Evolutionary conservation across 1,140 invertebrate genomes (phyloP), one percentile per base, ranked within the genome.

Genomic region (Bradysia coprophila): DNA sequence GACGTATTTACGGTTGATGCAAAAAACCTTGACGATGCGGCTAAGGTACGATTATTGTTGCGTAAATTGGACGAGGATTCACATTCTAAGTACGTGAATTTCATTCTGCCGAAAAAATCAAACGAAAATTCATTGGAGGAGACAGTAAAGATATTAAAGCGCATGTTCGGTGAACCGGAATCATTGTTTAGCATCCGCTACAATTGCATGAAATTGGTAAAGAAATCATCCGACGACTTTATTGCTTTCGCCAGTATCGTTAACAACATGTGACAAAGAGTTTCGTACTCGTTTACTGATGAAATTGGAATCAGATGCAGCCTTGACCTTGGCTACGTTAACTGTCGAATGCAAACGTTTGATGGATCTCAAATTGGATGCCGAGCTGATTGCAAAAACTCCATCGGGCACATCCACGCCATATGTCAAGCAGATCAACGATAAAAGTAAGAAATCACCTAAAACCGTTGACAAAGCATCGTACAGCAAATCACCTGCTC

Each of bases 181-280:
- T n/a, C n/a, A n/a, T n/a, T n/a, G n/a, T n/a, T n/a, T n/a, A n/a
- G n/a, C n/a, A n/a, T n/a, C n/a, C n/a, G n/a, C n/a, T n/a, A n/a
- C n/a, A 42, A 43, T n/a, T 45, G 44, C 20, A 22, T 45, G 11
- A 33, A 42, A 45, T 13, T 41, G 18, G 38, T 33, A 16, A 44
- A 44, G 41, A 11, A 20, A 6, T 6, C 16, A 6, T 11, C 2
- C 11, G 32, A 20, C n/a, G n/a, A n/a, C n/a, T n/a, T n/a, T n/a
- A n/a, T n/a, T n/a, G n/a, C n/a, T n/a, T n/a, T n/a, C n/a, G 32
- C 40, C 6, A 21, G 24, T 9, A 16, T 11, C 10, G 38, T 44
- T 16, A 44, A 44, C 23, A 31, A 36, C 28, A 8, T 45, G 40
- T 38, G 28, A 31, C 28, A 8, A 9, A 8, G 28, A 31, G 8